These are phyloP conservation scores for Nylanderia fulva DNA, from an alignment of 1,140 invertebrate genomes.

Conservation along the genomic window DNA sequence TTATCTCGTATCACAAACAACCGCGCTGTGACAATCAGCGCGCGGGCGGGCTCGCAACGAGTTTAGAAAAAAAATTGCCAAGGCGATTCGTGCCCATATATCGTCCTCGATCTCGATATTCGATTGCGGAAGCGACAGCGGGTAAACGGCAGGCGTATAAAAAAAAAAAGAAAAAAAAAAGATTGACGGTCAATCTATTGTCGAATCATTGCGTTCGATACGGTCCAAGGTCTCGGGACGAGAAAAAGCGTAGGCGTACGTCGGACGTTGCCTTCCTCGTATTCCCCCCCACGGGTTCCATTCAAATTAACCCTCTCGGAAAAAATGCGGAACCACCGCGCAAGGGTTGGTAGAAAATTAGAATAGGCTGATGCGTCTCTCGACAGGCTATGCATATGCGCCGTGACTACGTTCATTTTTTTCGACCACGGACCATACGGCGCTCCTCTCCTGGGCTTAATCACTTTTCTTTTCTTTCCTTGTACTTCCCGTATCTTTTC, in stretches of 20 bases:
- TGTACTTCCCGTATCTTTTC: neutral
- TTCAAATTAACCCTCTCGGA: conserved; percentile 85
- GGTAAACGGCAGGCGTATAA: neutral
- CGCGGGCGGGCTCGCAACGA: conserved; percentile 46
- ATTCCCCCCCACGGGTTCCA: conserved; percentile 67
- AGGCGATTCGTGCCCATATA: conserved; percentile 47
- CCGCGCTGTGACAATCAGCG: conserved; percentile 65
- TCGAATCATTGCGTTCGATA: conserved; percentile 50
- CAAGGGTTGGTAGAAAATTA: conserved; percentile 79
- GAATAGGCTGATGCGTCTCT: conserved; percentile 78
- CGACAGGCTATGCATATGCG: conserved; percentile 80
- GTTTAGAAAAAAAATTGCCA: conserved; percentile 73
- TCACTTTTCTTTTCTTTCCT: conserved; percentile 63
- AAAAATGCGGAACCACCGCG: conserved; percentile 73
- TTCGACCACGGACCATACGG: conserved; percentile 77
- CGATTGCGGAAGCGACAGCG: conserved; percentile 23
- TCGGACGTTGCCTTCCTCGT: conserved; percentile 56
- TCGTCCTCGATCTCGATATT: neutral
- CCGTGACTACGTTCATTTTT: conserved; percentile 83
- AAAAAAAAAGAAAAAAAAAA: too few species aligned
- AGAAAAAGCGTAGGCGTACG: conserved; percentile 77
- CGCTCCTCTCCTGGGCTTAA: conserved; percentile 64
- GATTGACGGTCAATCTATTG: conserved; percentile 40
- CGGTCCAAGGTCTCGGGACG: conserved; percentile 36
- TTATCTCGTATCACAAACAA: conserved; percentile 70